A percentile compares a stretch with the other conserved stretches of the same genome.
Evolutionary conservation across 53 echinoderm and acorn worm species (phyloP).

Genomic region (Actinopyga echinites): DNA sequence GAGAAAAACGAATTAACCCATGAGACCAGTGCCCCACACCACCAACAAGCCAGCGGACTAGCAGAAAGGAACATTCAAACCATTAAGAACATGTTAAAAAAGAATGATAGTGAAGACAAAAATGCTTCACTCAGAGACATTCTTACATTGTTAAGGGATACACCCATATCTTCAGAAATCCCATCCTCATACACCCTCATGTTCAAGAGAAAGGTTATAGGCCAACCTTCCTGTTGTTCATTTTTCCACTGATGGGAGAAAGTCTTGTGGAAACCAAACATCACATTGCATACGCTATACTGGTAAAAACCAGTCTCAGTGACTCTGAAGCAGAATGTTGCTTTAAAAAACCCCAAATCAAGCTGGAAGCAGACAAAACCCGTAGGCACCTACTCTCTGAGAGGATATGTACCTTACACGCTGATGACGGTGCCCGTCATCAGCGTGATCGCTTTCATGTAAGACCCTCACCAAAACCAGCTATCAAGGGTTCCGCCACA

Average conservation of each 20-base stretch:
- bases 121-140: conserved; percentile 29
- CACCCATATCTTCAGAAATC: conserved; percentile 44
- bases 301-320: conserved; percentile 2
- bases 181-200: conserved; percentile 37
- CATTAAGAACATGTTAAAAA: not conserved
- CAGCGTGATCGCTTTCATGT: conserved; percentile 9
- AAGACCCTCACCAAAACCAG: not conserved
- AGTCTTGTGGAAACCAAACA: not conserved
- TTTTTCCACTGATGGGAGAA: conserved; percentile 11
- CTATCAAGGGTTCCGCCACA: not conserved
- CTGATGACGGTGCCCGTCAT: not conserved
- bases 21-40: conserved; percentile 15
- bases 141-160: conserved; percentile 8
- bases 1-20: conserved; percentile 6
- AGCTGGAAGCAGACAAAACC: conserved; percentile 19
- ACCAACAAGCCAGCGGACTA: conserved; percentile 47
- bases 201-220: conserved; percentile 12
- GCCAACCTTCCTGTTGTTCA: conserved; percentile 29
- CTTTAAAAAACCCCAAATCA: conserved; percentile 10
- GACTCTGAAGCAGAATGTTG: conserved; percentile 1
- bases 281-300: not conserved
- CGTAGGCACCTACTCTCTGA: too few relatives aligned
- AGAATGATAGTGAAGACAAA: conserved; percentile 11
- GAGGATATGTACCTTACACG: not conserved
- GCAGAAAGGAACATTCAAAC: conserved; percentile 43